A percentile compares a stretch with the other conserved stretches of the same genome.
phyloP scores from a whole-genome alignment of 2,888 invertebrate genomes.

The Hirudinaria manillensis region DNA sequence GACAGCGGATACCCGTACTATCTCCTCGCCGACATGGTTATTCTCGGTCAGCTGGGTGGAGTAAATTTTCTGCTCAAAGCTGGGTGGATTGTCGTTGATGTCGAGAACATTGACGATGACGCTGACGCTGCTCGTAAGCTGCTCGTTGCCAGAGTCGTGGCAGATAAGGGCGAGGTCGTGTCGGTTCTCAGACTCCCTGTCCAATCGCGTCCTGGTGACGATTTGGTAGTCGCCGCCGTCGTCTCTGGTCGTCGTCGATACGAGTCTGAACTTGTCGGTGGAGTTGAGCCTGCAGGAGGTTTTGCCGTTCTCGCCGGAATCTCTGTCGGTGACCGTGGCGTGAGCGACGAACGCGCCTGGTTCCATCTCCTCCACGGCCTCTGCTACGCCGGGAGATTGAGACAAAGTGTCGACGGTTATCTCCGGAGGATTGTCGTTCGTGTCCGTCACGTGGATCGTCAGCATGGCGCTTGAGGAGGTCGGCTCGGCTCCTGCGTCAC shows the following conservation, averaged over 20 bases:
- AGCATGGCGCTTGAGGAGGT: constrained; percentile 27
- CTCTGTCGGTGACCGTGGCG: constrained; percentile 32
- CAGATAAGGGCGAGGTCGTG: constrained; percentile 29
- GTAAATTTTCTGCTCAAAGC: constrained; percentile 28
- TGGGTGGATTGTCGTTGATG: constrained; percentile 35
- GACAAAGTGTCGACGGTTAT: constrained; percentile 32
- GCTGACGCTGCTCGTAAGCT: neutral
- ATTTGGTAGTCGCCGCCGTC: constrained; percentile 33
- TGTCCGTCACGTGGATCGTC: constrained; percentile 30
- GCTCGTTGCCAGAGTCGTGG: constrained; percentile 24
- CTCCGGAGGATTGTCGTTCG: constrained; percentile 35
- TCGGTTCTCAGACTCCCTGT: constrained; percentile 26
- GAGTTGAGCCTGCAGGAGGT: constrained; percentile 30
- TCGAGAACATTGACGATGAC: constrained; percentile 32
- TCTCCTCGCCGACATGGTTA: constrained; percentile 32
- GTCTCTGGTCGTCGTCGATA: constrained; percentile 14
- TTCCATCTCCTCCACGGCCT: constrained; percentile 34
- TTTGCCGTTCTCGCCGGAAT: constrained; percentile 32
- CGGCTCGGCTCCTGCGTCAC: constrained; percentile 26
- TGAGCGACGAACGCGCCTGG: constrained; percentile 35
- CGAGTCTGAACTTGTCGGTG: constrained; percentile 29
- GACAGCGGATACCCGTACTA: constrained; percentile 35
- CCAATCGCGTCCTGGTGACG: constrained; percentile 27
- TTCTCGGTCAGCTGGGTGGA: constrained; percentile 28
- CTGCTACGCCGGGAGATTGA: constrained; percentile 12